Conservation (phyloP, 2,113 vertebrate species). For the Glaucomys volans region DNA sequence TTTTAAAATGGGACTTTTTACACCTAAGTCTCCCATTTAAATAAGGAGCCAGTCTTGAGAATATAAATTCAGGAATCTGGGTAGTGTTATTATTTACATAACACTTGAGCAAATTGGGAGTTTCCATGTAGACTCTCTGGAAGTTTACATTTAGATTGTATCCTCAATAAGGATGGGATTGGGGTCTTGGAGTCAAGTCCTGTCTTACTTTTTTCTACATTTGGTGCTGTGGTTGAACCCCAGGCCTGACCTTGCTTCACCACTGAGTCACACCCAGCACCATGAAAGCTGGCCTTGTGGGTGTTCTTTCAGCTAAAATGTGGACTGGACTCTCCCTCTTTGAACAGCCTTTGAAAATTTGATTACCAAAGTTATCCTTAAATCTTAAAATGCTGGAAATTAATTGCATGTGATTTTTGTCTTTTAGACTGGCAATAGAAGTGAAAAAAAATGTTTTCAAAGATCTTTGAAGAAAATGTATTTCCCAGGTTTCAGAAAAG, state of each 20-base stretch:
- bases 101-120: background rate
- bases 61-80: background rate
- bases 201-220: background rate
- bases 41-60: background rate
- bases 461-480: background rate
- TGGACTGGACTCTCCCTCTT: fast-evolving
- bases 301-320: background rate
- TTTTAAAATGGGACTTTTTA: background rate
- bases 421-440: background rate
- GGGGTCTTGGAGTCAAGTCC: background rate
- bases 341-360: background rate
- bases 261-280: background rate
- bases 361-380: background rate
- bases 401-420: background rate
- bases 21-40: background rate
- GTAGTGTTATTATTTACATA: background rate
- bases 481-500: background rate
- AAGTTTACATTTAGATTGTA: too few relatives aligned
- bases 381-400: background rate
- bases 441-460: background rate
- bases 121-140: background rate
- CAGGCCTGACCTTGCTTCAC: background rate
- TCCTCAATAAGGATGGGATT: background rate
- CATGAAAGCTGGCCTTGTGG: background rate
- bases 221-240: too few relatives aligned